Conservation (phyloP, 2,888 invertebrate genomes). For the Coecobrya sp. region DNA sequence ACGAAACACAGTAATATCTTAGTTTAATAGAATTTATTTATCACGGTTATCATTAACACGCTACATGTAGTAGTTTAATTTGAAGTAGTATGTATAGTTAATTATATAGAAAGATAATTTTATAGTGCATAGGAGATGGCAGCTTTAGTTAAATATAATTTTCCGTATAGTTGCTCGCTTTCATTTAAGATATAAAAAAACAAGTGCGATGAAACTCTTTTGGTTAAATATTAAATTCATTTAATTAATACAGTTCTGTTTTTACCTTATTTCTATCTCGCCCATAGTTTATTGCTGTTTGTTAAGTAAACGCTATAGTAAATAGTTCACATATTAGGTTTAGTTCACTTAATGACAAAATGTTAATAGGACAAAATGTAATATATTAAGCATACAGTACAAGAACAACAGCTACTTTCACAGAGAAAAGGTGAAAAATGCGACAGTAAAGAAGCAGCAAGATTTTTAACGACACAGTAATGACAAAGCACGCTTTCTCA, state of each 20-base stretch:
- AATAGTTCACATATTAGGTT: not conserved
- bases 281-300: conserved; percentile 45
- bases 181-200: not conserved
- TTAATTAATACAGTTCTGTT: not conserved
- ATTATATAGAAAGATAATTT: not conserved
- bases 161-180: not conserved
- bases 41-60: conserved; percentile 1
- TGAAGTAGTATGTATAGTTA: not conserved
- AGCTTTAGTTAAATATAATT: conserved; percentile 27
- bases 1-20: too few relatives aligned
- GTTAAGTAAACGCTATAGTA: conserved; percentile 33
- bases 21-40: conserved; percentile 6
- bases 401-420: not conserved
- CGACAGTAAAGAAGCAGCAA: not conserved
- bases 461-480: conserved; percentile 17
- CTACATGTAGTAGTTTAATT: not conserved
- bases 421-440: not conserved
- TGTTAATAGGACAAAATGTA: too few relatives aligned
- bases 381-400: too few relatives aligned
- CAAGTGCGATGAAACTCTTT: not conserved
- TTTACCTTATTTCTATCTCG: not conserved
- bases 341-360: too few relatives aligned
- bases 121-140: not conserved
- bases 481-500: conserved; percentile 23
- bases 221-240: not conserved